Evolutionary conservation across 1,140 invertebrate species (phyloP).

Genomic region (Hypsibius dujardini): DNA sequence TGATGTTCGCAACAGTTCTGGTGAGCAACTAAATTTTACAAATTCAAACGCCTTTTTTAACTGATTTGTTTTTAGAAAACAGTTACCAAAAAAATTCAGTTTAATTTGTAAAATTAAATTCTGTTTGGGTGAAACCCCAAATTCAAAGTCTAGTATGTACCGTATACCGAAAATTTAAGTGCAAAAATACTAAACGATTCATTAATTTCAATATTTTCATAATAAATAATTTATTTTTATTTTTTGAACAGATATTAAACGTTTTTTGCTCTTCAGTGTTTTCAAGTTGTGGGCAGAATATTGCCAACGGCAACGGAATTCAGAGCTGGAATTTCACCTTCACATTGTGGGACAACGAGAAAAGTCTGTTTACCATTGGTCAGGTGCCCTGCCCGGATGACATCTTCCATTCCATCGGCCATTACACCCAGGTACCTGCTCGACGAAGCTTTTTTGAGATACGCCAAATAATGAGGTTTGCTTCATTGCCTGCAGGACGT

Average conservation of each 20-base stretch:
- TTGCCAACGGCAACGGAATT: conserved; percentile 15
- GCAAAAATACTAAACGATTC: too few species aligned
- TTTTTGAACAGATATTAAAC: too few species aligned
- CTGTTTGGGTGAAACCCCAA: too few species aligned
- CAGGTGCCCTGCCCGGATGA: neutral
- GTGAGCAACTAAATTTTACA: neutral
- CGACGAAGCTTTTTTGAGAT: too few species aligned
- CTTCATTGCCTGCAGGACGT: neutral
- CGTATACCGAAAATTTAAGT: too few species aligned
- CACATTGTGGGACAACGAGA: neutral
- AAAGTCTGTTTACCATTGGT: neutral
- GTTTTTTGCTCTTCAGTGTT: neutral
- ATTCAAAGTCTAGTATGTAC: too few species aligned
- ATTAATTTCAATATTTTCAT: too few species aligned
- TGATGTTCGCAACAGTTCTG: neutral
- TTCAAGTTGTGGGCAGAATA: neutral
- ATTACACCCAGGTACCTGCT: conserved; percentile 8
- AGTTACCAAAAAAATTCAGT: too few species aligned
- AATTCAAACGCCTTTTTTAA: too few species aligned
- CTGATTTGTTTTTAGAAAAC: too few species aligned
- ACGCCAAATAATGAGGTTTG: neutral
- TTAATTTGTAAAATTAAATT: too few species aligned
- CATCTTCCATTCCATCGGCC: neutral
- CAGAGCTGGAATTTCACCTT: conserved; percentile 12
- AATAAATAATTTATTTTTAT: too few species aligned